These are phyloP conservation scores for Phortica magna DNA, from an alignment of 2,888 invertebrate species.

Conservation along the genomic window DNA sequence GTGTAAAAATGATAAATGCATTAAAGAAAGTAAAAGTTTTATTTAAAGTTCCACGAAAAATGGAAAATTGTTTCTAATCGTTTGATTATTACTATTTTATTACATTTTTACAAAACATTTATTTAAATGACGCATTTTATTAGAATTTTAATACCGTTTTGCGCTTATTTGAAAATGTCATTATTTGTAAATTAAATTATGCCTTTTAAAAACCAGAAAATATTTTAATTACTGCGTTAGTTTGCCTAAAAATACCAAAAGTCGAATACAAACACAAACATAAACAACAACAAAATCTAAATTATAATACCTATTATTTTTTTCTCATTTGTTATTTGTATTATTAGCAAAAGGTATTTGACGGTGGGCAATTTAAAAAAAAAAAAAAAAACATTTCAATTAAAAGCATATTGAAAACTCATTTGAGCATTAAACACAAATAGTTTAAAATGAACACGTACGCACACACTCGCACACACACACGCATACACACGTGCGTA, in stretches of 20 bases:
- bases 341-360: neutral
- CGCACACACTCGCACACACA: neutral
- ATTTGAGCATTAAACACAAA: constrained; percentile 16
- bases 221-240: constrained; percentile 59
- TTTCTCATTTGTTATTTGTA: neutral
- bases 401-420: constrained; percentile 28
- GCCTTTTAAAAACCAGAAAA: constrained; percentile 27
- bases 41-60: too few relatives aligned
- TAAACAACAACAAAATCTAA: neutral
- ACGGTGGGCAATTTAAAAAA: constrained; percentile 2
- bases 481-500: neutral
- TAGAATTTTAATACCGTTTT: neutral
- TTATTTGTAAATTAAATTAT: constrained; percentile 30
- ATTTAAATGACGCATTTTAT: neutral
- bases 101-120: too few relatives aligned
- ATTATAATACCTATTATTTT: neutral
- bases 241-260: neutral
- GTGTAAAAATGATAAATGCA: too few relatives aligned
- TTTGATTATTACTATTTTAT: neutral
- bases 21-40: too few relatives aligned
- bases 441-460: neutral
- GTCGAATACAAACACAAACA: neutral
- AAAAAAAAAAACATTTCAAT: constrained; percentile 17
- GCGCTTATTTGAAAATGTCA: constrained; percentile 13
- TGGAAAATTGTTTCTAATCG: neutral